Evolutionary conservation across 2,888 invertebrate genomes (phyloP).

Genomic region (Cataglyphis albicans): DNA sequence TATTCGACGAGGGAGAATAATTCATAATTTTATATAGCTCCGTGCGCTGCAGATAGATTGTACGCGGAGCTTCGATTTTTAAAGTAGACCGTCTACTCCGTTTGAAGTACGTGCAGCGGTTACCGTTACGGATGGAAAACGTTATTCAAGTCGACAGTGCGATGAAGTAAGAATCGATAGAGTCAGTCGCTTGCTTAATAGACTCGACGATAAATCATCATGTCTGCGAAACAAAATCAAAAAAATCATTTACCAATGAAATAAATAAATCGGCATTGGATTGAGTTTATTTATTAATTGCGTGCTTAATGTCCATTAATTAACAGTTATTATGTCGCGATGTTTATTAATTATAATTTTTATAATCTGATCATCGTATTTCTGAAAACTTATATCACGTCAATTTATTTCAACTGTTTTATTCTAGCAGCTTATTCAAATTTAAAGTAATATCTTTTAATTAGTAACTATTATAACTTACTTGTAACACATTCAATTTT

Average conservation of each 20-base stretch:
- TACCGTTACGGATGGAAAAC: conserved; percentile 17
- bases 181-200: conserved; percentile 36
- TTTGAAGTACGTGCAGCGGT: conserved; percentile 32
- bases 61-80: conserved; percentile 39
- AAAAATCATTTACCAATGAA: conserved; percentile 18
- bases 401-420: conserved; percentile 5
- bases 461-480: not conserved
- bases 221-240: conserved; percentile 35
- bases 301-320: conserved; percentile 69
- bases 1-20: conserved; percentile 16
- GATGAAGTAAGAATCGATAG: conserved; percentile 49
- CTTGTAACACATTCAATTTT: not conserved
- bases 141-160: conserved; percentile 22
- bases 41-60: not conserved
- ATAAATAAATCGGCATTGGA: conserved; percentile 13
- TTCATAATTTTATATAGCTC: conserved; percentile 39
- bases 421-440: not conserved
- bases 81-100: conserved; percentile 39
- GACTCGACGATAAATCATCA: conserved; percentile 41
- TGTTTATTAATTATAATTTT: conserved; percentile 83
- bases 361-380: conserved; percentile 67
- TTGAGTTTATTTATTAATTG: conserved; percentile 57
- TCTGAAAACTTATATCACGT: conserved; percentile 16
- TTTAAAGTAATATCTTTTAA: not conserved
- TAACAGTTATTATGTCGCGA: conserved; percentile 78